Evolutionary conservation across 2,888 invertebrate species (phyloP).

Genomic region (Drosophila anomalipes): DNA sequence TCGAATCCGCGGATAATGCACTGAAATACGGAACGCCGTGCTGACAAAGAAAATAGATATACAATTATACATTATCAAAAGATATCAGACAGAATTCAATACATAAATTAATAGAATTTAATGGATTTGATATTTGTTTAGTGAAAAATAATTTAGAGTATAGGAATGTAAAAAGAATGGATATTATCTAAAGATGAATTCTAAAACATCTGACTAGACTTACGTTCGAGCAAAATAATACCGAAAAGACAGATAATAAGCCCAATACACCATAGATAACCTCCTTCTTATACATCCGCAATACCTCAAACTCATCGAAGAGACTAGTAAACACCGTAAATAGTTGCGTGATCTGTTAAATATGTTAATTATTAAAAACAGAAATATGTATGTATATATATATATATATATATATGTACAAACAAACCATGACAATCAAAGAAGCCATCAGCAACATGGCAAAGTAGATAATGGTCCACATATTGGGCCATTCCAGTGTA

Average conservation of each 20-base stretch:
- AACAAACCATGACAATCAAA: constrained; percentile 90
- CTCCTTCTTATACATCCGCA: constrained; percentile 68
- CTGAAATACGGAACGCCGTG: constrained; percentile 63
- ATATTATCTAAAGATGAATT: background rate
- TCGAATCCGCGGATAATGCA: constrained; percentile 41
- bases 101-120: background rate
- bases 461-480: constrained; percentile 92
- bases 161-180: background rate
- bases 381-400: background rate
- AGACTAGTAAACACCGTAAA: constrained; percentile 74
- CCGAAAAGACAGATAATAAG: constrained; percentile 57
- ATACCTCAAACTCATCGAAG: constrained; percentile 82
- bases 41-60: constrained; percentile 39
- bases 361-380: background rate
- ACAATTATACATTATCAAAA: background rate
- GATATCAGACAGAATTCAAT: background rate
- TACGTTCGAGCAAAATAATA: constrained; percentile 80
- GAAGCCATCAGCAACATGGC: constrained; percentile 90
- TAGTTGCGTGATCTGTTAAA: constrained; percentile 73
- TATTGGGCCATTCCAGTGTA: constrained; percentile 86
- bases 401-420: constrained; percentile 66
- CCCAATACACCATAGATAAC: constrained; percentile 63
- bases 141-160: no score
- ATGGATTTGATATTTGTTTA: no score
- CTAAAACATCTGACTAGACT: constrained; percentile 26